Base-by-base conservation (phyloP, 2,797 vertebrate species). In the Sylvilagus floridanus region DNA sequence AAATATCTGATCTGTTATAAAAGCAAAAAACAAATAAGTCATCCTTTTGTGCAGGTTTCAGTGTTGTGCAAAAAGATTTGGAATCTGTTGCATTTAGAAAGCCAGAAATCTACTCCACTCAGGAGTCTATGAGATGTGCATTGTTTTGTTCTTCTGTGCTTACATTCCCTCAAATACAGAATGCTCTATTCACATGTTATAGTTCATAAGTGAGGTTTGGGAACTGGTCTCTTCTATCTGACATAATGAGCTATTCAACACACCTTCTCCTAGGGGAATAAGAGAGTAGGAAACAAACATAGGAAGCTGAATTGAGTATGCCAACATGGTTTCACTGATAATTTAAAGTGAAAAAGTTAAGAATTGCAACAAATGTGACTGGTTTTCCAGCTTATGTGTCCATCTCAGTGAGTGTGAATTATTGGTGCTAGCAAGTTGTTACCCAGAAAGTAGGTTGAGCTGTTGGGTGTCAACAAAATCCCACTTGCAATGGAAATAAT, bases 71-170 rank as follows among this genome's bases (percentile, higher is more conserved):
- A 22, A 81, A 93, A 24, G 7, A 94, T 78, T 19, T 65, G 68
- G 22, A 17, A 14, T 19, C 22, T 84, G 30, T 75, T 90, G 13
- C 26, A 42, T 72, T 88, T 65, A 66, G 2, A 42, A 50, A 83
- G 66, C 65, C 47, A 73, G 57, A 87, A 75, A 12, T 63, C 42
- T 84, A 37, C 17, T 16, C 62, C 3, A 47, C 30, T 85, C 21
- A 54, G 63, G 17, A 30, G 9, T 77, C 42, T 65, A 11, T 17
- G 5, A 14, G 37, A 19, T 83, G 10, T 4, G 4, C 8, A 4
- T 72, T 90, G 16, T 93, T 32, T 96, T 93, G 76, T 68, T 87
- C 73, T 75, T 62, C 19, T 79, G 52, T 93, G 26, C n/a, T 24
- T 19, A 76, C 2, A 14, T 26, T 77, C 35, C 10, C 35, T 77